Evolutionary conservation across 2,797 vertebrate genomes (phyloP).

Genomic region (Myotis planiceps): DNA sequence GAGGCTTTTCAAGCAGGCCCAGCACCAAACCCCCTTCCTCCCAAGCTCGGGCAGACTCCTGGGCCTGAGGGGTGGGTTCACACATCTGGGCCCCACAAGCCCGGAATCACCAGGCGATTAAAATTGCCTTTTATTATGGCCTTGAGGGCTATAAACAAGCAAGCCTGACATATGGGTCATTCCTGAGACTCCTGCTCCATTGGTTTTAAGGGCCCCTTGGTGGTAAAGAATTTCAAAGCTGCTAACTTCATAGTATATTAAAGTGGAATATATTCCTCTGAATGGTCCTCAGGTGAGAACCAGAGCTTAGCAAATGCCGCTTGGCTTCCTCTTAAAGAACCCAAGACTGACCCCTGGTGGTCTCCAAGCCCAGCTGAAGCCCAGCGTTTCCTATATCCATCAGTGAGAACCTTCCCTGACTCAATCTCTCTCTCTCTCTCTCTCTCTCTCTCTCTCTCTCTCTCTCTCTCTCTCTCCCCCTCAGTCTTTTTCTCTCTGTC

Average conservation of each 20-base stretch:
- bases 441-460: not conserved
- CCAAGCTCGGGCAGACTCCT: not conserved
- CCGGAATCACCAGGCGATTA: conserved; percentile 42
- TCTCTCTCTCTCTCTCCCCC: rapidly evolving
- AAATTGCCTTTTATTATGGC: conserved; percentile 61
- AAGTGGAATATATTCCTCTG: conserved; percentile 76
- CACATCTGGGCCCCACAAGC: not conserved
- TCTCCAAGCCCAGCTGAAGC: not conserved
- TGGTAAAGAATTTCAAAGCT: conserved; percentile 77
- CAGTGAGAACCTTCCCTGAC: not conserved
- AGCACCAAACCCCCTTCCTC: not conserved
- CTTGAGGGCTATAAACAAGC: conserved; percentile 67
- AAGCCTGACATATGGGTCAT: conserved; percentile 63
- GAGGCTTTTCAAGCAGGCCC: not conserved
- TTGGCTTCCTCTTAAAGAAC: conserved; percentile 57
- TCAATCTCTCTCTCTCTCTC: not conserved
- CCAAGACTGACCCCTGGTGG: conserved; percentile 74
- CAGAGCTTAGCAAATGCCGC: conserved; percentile 27
- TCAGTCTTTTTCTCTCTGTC: not conserved
- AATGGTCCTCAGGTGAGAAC: conserved; percentile 77
- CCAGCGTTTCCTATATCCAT: not conserved
- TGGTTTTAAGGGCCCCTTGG: conserved; percentile 78
- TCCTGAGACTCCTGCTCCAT: conserved; percentile 73
- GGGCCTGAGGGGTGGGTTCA: not conserved
- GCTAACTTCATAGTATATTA: conserved; percentile 74